Base-by-base conservation (phyloP, 2,113 vertebrate genomes). In the Sciurus niger region DNA sequence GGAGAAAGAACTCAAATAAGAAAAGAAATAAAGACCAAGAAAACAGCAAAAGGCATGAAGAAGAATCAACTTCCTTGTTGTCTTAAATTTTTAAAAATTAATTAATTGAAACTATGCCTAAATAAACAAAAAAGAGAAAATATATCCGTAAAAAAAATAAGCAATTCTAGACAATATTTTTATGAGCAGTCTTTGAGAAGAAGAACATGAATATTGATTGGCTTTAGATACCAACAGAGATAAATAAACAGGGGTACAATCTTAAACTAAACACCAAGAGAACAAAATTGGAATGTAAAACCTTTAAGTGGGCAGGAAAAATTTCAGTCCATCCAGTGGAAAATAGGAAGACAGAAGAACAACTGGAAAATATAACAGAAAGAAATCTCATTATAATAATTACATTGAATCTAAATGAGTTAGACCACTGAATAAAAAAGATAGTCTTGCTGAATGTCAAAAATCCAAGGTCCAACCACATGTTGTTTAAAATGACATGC, bases 201-300 rank as follows among this genome's bases (percentile, higher is more conserved):
- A 96, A 85, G 25, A 88, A 77, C 60, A 90, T 13, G 68, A 17
- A 89, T 79, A 70, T 51, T 76, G 25, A 51, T 70, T 90, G 20
- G 43, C 37, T 82, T 90, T 93, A 93, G 53, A 95, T 90, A 76
- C 20, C 32, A 60, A 79, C 46, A 34, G 13, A 17, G 17, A 82
- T 28, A 65, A 65, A 79, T 20, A 85, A 46, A 84, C 7, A 89
- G 9, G 14, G 89, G 14, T 74, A 90, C 58, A 2, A 86, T 8
- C 28, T 58, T 55, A 70, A 73, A 94, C 20, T n/a, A 65, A 94
- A 89, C 2, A 84, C 3, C 60, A 84, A 18, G 20, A 77, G 73
- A 95, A 80, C 17, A 93, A 90, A 93, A 96, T 43, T 53, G 67
- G 20, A 63, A n/a, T 53, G 43, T 8, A 80, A 86, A 95, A 72